A percentile compares a stretch with the other conserved stretches of the same genome.
Conservation (phyloP, 1,140 invertebrate species). For the Brachionus plicatilis region DNA sequence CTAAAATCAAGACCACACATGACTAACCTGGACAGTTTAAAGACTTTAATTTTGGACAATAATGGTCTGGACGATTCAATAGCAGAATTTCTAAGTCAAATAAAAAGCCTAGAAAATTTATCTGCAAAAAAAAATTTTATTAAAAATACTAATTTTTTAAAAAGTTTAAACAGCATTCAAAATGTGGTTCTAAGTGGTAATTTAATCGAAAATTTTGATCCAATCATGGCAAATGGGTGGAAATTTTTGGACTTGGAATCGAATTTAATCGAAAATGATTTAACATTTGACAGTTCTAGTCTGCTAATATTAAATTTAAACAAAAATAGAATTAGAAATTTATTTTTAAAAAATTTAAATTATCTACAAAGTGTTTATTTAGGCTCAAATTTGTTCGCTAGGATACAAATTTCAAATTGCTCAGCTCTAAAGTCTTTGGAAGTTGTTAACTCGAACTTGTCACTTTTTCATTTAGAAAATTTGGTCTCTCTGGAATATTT, state of each 20-base stretch:
- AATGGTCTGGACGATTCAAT: not conserved
- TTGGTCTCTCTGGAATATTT: not conserved
- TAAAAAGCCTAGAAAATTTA: not conserved
- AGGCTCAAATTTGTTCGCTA: not conserved
- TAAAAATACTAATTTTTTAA: not conserved
- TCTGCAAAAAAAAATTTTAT: not conserved
- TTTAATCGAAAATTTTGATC: not conserved
- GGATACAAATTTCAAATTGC: not conserved
- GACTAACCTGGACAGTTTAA: not conserved
- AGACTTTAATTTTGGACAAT: not conserved
- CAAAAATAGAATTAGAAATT: not conserved
- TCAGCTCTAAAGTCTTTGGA: not conserved
- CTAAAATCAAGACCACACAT: not conserved
- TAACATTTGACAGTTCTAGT: not conserved
- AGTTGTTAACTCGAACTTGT: not conserved
- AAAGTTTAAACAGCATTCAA: not conserved
- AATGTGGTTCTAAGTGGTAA: not conserved
- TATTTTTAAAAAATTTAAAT: not conserved
- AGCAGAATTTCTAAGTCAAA: not conserved
- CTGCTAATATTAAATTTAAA: not conserved
- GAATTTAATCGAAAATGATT: not conserved
- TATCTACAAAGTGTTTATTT: not conserved
- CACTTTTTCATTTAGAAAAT: not conserved
- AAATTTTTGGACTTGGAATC: not conserved
- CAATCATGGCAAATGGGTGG: not conserved